Percentiles rank a stretch among this genome's conserved stretches.
These are phyloP conservation scores for Eonycteris spelaea DNA, from an alignment of 2,113 vertebrate genomes.

Conservation along the genomic window DNA sequence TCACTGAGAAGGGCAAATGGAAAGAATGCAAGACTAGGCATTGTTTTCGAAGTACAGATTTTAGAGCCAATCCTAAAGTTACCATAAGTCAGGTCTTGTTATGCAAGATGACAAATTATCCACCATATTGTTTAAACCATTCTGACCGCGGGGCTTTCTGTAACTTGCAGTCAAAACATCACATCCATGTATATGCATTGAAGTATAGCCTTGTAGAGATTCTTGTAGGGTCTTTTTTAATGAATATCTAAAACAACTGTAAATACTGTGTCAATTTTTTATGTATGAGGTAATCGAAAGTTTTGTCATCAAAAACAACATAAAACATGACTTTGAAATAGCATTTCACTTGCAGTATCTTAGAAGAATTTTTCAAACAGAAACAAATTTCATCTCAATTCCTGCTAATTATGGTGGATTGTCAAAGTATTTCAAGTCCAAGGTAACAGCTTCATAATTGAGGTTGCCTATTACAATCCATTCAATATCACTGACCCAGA, in stretches of 20 bases:
- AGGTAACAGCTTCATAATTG: not conserved
- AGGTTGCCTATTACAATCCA: not conserved
- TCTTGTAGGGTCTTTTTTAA: not conserved
- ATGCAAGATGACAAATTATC: not conserved
- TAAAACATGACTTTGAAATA: slow-evolving; percentile 13
- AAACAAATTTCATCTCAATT: slow-evolving; percentile 42
- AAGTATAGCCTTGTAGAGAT: not conserved
- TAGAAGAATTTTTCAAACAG: slow-evolving; percentile 24
- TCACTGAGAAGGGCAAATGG: not conserved
- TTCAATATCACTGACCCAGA: not conserved
- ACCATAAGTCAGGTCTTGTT: not conserved
- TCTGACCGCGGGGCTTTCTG: not conserved
- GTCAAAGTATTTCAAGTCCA: slow-evolving; percentile 9
- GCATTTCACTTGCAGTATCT: not conserved
- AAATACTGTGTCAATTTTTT: not conserved
- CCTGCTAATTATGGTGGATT: not conserved
- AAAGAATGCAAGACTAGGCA: not conserved
- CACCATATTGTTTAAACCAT: not conserved
- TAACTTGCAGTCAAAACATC: not conserved
- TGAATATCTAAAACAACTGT: not conserved
- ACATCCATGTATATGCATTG: not conserved
- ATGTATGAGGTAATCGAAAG: not conserved
- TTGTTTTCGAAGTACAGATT: slow-evolving; percentile 6
- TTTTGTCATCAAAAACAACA: slow-evolving; percentile 14
- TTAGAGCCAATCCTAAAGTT: not conserved